Base-by-base conservation (phyloP, 2,797 vertebrate genomes). In the Sebastes itinus region DNA sequence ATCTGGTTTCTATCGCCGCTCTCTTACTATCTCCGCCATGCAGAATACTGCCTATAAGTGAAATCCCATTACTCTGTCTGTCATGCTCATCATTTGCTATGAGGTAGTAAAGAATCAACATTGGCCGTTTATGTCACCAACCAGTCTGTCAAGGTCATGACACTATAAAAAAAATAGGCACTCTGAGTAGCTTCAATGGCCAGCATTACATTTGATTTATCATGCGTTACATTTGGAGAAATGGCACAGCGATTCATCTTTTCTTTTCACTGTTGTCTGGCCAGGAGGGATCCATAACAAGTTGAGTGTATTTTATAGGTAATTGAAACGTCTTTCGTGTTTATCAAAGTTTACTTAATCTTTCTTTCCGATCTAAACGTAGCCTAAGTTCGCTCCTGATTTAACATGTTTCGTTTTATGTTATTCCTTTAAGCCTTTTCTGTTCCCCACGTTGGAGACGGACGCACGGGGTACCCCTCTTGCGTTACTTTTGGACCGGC, bases 141-240 rank as follows among this genome's bases (percentile, higher is more conserved):
- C 61, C 71, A 59, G 81, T 84, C 85, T 75, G 80, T 91, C 92
- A 94, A 92, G 93, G 93, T 92, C 91, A 82, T 33, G 78, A 82
- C 88, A 79, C 74, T 3, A 20, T 70, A 71, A 20, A 52, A 33
- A 33, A 2, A 33, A 67, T 18, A 55, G 33, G 56, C 64, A 64
- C 61, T 11, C 32, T 78, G 71, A 78, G 56, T 42, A 27, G 20
- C 62, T 55, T 76, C 74, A 35, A 22, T 27, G 76, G 59, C 35
- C 63, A 9, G 65, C 64, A 18, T 6, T 71, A 27, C 13, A 4
- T 85, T 77, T 77, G 76, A 87, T 91, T 90, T 80, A 81, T 84
- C 65, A 9, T 35, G 52, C 12, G 23, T 18, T 74, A 42, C 64
- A 61, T 72, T 72, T 78, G 42, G 33, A 80, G 75, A 68, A 75